A percentile compares a stretch with the other conserved stretches of the same genome.
These are phyloP conservation scores for Epinotia demarniana DNA, from an alignment of 2,888 invertebrate genomes.

Conservation along the genomic window DNA sequence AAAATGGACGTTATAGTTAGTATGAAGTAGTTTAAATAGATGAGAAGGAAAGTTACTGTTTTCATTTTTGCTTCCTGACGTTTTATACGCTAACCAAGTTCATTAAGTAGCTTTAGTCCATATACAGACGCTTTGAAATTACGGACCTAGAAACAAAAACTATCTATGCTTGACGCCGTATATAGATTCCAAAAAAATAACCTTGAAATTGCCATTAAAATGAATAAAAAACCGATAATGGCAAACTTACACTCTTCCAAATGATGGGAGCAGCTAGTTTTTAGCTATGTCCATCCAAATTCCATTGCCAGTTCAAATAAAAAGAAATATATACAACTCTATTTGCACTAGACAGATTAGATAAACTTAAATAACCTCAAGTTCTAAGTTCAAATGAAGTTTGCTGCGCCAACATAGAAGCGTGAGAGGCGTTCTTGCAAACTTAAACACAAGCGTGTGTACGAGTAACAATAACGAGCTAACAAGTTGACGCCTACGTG, in stretches of 20 bases:
- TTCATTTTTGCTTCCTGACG: background rate
- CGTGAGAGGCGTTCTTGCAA: conserved; percentile 27
- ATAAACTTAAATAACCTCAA: conserved; percentile 31
- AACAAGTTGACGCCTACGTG: conserved; percentile 38
- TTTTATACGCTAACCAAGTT: too few relatives aligned
- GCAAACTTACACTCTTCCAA: too few relatives aligned
- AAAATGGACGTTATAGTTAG: conserved; percentile 13
- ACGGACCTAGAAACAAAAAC: too few relatives aligned
- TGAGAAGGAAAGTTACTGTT: background rate
- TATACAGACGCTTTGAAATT: too few relatives aligned
- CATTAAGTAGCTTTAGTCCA: too few relatives aligned
- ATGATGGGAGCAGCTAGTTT: too few relatives aligned
- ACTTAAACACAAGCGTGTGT: conserved; percentile 35
- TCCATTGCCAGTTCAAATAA: conserved; percentile 1
- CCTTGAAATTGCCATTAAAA: too few relatives aligned
- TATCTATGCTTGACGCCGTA: too few relatives aligned
- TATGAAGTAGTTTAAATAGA: conserved; percentile 3
- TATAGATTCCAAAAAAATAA: too few relatives aligned
- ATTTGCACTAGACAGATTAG: conserved; percentile 14
- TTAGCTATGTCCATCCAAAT: too few relatives aligned
- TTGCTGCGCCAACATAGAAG: conserved; percentile 26
- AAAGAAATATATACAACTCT: conserved; percentile 11
- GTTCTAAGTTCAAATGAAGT: conserved; percentile 27
- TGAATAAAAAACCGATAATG: too few relatives aligned
- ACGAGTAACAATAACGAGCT: conserved; percentile 34